Percentiles rank a stretch among this genome's conserved stretches.
phyloP scores from a whole-genome alignment of 2,888 invertebrate genomes.

The Heliconius cydno region DNA sequence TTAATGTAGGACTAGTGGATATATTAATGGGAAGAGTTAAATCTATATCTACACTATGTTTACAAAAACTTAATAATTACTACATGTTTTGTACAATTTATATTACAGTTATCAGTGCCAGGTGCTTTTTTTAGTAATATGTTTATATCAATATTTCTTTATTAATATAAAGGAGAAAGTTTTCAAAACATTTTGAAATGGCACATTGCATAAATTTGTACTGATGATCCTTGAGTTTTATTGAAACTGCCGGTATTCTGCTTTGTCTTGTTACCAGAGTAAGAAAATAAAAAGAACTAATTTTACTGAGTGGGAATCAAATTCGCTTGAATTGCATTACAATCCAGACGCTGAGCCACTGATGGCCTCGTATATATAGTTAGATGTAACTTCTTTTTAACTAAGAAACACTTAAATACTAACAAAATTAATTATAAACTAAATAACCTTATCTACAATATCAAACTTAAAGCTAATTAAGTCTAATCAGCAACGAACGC shows the following conservation, averaged over 20 bases:
- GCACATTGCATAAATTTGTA: not conserved
- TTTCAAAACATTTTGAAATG: not conserved
- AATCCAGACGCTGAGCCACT: no score
- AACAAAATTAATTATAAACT: not conserved
- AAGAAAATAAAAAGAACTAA: not conserved
- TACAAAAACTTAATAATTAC: not conserved
- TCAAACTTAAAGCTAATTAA: not conserved
- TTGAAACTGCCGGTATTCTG: no score
- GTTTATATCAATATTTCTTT: no score
- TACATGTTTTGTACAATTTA: not conserved
- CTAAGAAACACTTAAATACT: not conserved
- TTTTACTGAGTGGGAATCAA: no score
- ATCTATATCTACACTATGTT: not conserved
- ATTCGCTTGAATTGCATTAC: no score
- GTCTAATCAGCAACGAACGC: constrained; percentile 81
- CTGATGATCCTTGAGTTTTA: not conserved
- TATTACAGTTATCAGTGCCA: not conserved
- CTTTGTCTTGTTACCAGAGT: not conserved
- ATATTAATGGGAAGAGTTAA: not conserved
- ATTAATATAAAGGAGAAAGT: no score
- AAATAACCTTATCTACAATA: not conserved
- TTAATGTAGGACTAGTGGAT: constrained; percentile 41
- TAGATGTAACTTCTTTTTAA: not conserved
- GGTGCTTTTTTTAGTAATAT: no score
- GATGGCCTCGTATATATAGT: no score